phyloP scores from a whole-genome alignment of 1,140 invertebrate species.

The Zophobas atratus region DNA sequence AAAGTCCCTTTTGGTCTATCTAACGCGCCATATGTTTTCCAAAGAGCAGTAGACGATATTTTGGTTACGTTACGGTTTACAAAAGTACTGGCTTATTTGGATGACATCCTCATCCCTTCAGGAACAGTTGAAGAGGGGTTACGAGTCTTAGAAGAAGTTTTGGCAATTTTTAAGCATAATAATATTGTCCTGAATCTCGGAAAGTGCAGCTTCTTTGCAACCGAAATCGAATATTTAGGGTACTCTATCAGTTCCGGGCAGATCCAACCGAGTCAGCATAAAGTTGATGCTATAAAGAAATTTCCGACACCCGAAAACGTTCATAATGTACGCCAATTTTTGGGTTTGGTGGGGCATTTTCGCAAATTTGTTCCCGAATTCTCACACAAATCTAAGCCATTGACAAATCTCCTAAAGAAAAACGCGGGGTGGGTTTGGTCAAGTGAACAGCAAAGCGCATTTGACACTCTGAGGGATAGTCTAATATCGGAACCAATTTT shows the following conservation, averaged over 20 bases:
- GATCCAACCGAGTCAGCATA: neutral
- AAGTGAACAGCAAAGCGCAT: neutral
- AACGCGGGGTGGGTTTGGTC: neutral
- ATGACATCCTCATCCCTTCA: conserved; percentile 68
- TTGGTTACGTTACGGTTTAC: neutral
- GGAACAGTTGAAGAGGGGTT: conserved; percentile 65
- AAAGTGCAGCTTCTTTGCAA: neutral
- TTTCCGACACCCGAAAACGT: conserved; percentile 17
- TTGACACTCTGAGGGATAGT: neutral
- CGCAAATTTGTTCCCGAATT: conserved; percentile 19
- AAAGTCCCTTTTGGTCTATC: neutral
- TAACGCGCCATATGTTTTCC: neutral
- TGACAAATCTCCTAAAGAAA: neutral
- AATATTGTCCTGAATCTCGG: neutral
- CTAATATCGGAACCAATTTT: neutral
- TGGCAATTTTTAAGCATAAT: conserved; percentile 35
- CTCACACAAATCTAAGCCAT: neutral
- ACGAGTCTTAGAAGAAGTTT: conserved; percentile 60
- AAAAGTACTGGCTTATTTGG: conserved; percentile 58
- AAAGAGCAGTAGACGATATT: neutral
- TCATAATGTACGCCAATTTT: conserved; percentile 15
- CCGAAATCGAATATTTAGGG: conserved; percentile 23
- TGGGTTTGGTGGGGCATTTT: conserved; percentile 17
- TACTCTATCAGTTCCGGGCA: conserved; percentile 5
- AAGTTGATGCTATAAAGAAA: conserved; percentile 7